These are phyloP conservation scores for Drosophila histrio DNA, from an alignment of 2,888 invertebrate genomes.

Conservation along the genomic window DNA sequence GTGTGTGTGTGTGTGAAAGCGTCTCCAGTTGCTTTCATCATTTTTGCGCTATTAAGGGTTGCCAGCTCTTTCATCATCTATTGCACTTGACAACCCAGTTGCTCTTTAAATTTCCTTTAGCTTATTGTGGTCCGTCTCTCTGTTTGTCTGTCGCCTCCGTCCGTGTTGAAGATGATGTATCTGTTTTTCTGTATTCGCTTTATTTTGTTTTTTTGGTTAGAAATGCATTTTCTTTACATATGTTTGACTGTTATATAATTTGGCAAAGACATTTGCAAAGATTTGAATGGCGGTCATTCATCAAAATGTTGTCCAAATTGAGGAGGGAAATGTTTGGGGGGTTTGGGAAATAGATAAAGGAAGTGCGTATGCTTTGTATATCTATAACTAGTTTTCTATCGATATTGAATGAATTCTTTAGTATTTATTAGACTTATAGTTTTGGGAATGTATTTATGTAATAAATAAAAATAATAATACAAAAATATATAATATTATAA, in stretches of 20 bases:
- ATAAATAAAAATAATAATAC: too few species aligned
- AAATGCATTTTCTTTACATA: conserved; percentile 58
- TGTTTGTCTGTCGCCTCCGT: not conserved
- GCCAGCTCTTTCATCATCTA: conserved; percentile 59
- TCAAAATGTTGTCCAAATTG: conserved; percentile 59
- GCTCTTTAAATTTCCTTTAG: conserved; percentile 54
- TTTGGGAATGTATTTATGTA: too few species aligned
- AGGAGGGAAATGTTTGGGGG: conserved; percentile 1
- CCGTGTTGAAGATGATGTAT: conserved; percentile 59
- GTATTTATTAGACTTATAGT: not conserved
- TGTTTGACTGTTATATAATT: conserved; percentile 51
- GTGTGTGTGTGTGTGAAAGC: conserved; percentile 5
- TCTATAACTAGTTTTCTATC: not conserved
- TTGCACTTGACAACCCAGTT: conserved; percentile 24
- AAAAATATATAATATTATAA: too few species aligned
- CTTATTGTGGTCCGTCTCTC: conserved; percentile 1
- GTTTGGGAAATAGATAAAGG: too few species aligned
- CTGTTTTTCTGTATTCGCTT: conserved; percentile 34
- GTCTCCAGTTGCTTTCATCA: conserved; percentile 36
- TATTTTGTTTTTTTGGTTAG: not conserved
- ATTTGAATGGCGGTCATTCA: conserved; percentile 58
- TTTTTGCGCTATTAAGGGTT: conserved; percentile 63
- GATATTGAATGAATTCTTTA: not conserved
- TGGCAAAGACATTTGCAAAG: conserved; percentile 39
- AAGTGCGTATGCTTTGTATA: not conserved